Base-by-base conservation (phyloP, 2,888 invertebrate species). In the Neelides folsomi region DNA sequence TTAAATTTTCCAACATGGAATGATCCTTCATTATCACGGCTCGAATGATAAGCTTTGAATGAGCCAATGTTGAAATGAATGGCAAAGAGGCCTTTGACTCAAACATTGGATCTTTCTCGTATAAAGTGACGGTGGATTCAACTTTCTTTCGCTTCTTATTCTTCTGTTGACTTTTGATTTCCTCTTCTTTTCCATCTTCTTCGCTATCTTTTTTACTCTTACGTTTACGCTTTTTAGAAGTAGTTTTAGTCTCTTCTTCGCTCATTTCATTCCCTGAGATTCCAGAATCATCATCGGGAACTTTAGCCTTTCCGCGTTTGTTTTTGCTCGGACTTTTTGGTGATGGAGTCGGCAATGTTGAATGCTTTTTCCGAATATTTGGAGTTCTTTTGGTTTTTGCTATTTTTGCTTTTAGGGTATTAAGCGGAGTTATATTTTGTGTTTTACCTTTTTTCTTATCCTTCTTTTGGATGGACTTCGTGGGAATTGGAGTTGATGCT, bases 31-130 rank as follows among this genome's bases (percentile, higher is more conserved):
- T 54, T 12, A 67, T 53, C n/a, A 73, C 70, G 37, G 73, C 73
- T 47, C 73, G 64, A 53, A 73, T 71, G n/a, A 70, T 64, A 49
- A 73, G 66, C 53, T 71, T 71, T 12, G 70, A 70, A 51, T 73
- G 68, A 3, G 69, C 68, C 7, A 63, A 54, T 13, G 70, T 67
- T 12, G 74, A 73, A 37, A 74, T 67, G 58, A 69, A 71, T 12
- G 74, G 73, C 41, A 73, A 54, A 13, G 51, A 44, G n/a, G 49
- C 4, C 4, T 45, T 52, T 1, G 54, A 49, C 12, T 58, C 51
- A 43, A 59, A 62, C 7, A 58, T 63, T 35, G 63, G 60, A 39
- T 63, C 61, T n/a, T 53, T 47, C 5, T 59, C 52, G 36, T 59
- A 62, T 18, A 40, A n/a, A 7, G 57, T 57, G 3, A 63, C 52